phyloP scores from a whole-genome alignment of 1,140 invertebrate species.

The Drosophila pruinosa region DNA sequence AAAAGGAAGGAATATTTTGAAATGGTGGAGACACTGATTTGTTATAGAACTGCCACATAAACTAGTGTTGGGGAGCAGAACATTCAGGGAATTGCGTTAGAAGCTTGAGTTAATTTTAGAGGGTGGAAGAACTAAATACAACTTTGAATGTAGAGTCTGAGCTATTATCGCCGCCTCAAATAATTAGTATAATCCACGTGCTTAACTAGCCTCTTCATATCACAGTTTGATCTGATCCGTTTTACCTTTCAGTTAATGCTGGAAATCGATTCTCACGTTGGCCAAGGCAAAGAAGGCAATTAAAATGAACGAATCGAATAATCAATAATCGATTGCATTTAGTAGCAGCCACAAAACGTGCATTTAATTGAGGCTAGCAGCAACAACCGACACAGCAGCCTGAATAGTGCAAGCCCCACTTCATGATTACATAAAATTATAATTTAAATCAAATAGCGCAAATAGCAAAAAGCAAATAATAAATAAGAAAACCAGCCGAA shows the following conservation, averaged over 20 bases:
- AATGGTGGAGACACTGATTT: background rate
- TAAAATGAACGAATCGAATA: conserved; percentile 62
- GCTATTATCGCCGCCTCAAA: background rate
- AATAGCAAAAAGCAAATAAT: conserved; percentile 50
- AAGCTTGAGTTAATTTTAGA: too few relatives aligned
- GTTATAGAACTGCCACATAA: too few relatives aligned
- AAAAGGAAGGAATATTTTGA: background rate
- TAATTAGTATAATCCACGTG: conserved; percentile 5
- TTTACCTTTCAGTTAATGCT: conserved; percentile 25
- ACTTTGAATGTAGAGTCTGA: background rate
- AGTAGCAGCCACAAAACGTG: conserved; percentile 66
- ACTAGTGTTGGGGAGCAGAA: too few relatives aligned
- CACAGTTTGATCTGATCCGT: background rate
- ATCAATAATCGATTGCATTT: conserved; percentile 75
- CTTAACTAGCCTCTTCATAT: conserved; percentile 7
- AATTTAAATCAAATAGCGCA: conserved; percentile 77
- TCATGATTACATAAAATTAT: conserved; percentile 78
- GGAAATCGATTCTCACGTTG: conserved; percentile 63
- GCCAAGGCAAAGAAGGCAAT: conserved; percentile 67
- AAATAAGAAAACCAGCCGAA: conserved; percentile 40
- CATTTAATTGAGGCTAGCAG: conserved; percentile 77
- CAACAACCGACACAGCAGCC: conserved; percentile 22
- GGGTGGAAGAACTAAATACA: too few relatives aligned
- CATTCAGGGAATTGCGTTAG: too few relatives aligned
- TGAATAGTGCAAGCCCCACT: conserved; percentile 17